Evolutionary conservation across 2,888 invertebrate species (phyloP), one percentile per base, ranked within the genome.

Genomic region (Gastracanthus pulcherrimus): DNA sequence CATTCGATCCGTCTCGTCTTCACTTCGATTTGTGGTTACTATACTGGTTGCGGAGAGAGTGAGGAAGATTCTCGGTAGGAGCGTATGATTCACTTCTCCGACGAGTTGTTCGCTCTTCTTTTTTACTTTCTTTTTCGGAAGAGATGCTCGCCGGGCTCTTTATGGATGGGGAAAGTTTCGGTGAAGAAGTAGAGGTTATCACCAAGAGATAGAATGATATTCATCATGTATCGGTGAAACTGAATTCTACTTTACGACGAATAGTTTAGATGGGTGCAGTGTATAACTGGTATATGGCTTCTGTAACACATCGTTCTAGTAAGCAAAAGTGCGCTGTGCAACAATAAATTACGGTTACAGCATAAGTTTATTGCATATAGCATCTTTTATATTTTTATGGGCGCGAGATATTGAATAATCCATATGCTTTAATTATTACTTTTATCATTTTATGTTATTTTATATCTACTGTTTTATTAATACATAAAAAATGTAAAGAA

Each of bases 21-120:
- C 34, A 45, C 19, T 45, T 45, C 45, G 51, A 76, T 70, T 66
- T 72, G 60, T 74, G 60, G 62, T 71, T 71, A 71, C 9, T 69
- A 70, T 16, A 7, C 26, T 13, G 41, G n/a, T n/a, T n/a, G n/a
- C n/a, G 36, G 36, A 70, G 29, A 34, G 58, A 23, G 29, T 48
- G 45, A 19, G 19, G n/a, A n/a, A n/a, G 31, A 51, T 80, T 80
- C 75, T 48, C 7, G 31, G 80, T 69, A 75, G 5, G 29, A 69
- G 48, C 55, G 29, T 58, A 48, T 74, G 72, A 75, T 75, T 70
- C 31, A 69, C 62, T 62, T 48, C n/a, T n/a, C n/a, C n/a, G n/a
- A n/a, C n/a, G n/a, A n/a, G n/a, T n/a, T n/a, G n/a, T n/a, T n/a
- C n/a, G 45, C 23, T 67, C 51, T 62, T 45, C 70, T 36, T 55